Evolutionary conservation across 2,888 invertebrate genomes (phyloP).

Genomic region (Mythimna impura): DNA sequence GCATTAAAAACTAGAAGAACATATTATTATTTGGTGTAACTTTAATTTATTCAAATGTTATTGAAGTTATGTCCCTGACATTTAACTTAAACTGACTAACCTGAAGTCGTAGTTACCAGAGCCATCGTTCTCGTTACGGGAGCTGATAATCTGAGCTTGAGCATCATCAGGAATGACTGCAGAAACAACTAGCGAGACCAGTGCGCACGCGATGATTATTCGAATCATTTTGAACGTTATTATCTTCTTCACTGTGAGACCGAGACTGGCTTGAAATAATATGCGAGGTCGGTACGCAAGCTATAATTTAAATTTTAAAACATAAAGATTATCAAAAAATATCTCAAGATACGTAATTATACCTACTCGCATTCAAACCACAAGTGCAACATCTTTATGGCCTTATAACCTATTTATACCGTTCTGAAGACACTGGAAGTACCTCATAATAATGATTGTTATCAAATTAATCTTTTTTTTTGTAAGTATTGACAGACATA

Average conservation of each 20-base stretch:
- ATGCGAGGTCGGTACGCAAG: constrained; percentile 22
- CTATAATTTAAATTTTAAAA: constrained; percentile 30
- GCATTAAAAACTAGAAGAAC: neutral
- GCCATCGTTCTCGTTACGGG: constrained; percentile 62
- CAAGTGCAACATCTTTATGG: constrained; percentile 26
- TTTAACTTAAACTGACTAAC: constrained; percentile 53
- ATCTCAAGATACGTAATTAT: constrained; percentile 12
- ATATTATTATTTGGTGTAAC: neutral
- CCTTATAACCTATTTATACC: constrained; percentile 36
- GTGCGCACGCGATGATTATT: constrained; percentile 40
- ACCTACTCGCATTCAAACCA: constrained; percentile 26
- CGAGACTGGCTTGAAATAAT: constrained; percentile 20
- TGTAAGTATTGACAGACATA: neutral
- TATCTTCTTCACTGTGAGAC: constrained; percentile 21
- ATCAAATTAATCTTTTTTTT: neutral
- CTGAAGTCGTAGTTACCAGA: constrained; percentile 70
- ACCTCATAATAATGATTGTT: neutral
- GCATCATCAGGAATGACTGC: constrained; percentile 57
- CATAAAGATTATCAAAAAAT: constrained; percentile 13
- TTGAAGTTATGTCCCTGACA: constrained; percentile 5
- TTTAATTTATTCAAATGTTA: constrained; percentile 16
- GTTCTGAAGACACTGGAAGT: constrained; percentile 17
- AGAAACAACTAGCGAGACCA: constrained; percentile 48
- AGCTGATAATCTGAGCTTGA: constrained; percentile 62
- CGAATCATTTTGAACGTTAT: constrained; percentile 45